These are phyloP conservation scores for Aphrophora alni DNA, from an alignment of 2,888 invertebrate genomes.

Conservation along the genomic window DNA sequence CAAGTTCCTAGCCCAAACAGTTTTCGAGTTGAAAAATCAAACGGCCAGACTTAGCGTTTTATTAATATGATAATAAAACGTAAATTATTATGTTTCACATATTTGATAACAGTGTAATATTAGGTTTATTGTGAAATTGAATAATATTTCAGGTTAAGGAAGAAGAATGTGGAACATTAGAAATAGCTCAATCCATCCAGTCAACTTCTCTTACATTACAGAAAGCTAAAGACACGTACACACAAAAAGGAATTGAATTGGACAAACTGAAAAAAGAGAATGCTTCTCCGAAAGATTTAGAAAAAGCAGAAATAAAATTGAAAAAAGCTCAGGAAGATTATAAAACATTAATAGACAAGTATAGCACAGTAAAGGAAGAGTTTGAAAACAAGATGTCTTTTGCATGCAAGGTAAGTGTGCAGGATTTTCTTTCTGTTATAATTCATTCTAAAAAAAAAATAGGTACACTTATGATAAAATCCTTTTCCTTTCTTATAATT, in stretches of 20 bases:
- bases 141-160: conserved; percentile 75
- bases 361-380: conserved; percentile 86
- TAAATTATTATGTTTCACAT: too few species aligned
- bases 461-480: too few species aligned
- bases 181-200: conserved; percentile 88
- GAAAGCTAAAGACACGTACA: conserved; percentile 91
- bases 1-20: too few species aligned
- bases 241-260: conserved; percentile 83
- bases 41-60: too few species aligned
- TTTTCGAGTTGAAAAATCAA: too few species aligned
- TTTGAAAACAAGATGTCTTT: conserved; percentile 96
- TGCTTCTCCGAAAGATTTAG: conserved; percentile 88
- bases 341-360: conserved; percentile 88
- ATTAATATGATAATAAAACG: too few species aligned
- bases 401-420: conserved; percentile 73
- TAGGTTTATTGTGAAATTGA: too few species aligned
- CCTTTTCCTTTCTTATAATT: too few species aligned
- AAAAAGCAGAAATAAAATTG: conserved; percentile 90
- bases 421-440: too few species aligned
- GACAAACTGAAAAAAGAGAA: conserved; percentile 91
- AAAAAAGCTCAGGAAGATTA: conserved; percentile 97
- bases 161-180: conserved; percentile 90
- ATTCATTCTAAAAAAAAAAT: too few species aligned
- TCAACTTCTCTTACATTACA: conserved; percentile 85
- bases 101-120: too few species aligned